A percentile compares a stretch with the other conserved stretches of the same genome.
These are phyloP conservation scores for Lordiphosa andalusiaca DNA, from an alignment of 2,888 invertebrate genomes.

Conservation along the genomic window DNA sequence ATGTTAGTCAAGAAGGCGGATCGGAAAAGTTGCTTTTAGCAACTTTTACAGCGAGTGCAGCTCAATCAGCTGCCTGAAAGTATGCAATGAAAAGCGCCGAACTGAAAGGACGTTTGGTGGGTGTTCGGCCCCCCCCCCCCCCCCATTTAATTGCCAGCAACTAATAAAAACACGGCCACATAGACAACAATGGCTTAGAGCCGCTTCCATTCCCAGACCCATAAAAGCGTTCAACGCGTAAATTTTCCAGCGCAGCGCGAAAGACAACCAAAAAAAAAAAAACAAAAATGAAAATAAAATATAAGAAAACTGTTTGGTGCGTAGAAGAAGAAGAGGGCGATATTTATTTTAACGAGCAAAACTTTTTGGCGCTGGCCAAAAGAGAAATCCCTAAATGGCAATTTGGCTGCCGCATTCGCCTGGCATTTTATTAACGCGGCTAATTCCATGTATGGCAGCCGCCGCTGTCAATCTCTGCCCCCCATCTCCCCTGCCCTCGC, in stretches of 20 bases:
- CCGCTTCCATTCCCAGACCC: slow-evolving; percentile 31
- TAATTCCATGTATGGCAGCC: slow-evolving; percentile 52
- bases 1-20: slow-evolving; percentile 27
- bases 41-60: slow-evolving; percentile 49
- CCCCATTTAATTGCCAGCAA: slow-evolving; percentile 36
- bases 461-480: neutral
- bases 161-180: slow-evolving; percentile 24
- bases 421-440: slow-evolving; percentile 64
- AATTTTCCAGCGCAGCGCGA: slow-evolving; percentile 47
- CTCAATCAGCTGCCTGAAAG: slow-evolving; percentile 44
- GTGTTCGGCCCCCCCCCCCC: no score
- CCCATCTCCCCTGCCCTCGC: no score
- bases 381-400: slow-evolving; percentile 63
- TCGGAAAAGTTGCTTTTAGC: slow-evolving; percentile 30
- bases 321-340: slow-evolving; percentile 31
- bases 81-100: neutral
- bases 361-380: slow-evolving; percentile 45
- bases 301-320: slow-evolving; percentile 9
- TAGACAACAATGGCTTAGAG: slow-evolving; percentile 20
- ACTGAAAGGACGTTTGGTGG: neutral
- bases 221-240: slow-evolving; percentile 59
- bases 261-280: no score
- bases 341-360: slow-evolving; percentile 68
- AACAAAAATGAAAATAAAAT: slow-evolving; percentile 4
- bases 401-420: slow-evolving; percentile 52